These are phyloP conservation scores for Cerceris ruficornis DNA, from an alignment of 2,888 invertebrate genomes.

Conservation along the genomic window DNA sequence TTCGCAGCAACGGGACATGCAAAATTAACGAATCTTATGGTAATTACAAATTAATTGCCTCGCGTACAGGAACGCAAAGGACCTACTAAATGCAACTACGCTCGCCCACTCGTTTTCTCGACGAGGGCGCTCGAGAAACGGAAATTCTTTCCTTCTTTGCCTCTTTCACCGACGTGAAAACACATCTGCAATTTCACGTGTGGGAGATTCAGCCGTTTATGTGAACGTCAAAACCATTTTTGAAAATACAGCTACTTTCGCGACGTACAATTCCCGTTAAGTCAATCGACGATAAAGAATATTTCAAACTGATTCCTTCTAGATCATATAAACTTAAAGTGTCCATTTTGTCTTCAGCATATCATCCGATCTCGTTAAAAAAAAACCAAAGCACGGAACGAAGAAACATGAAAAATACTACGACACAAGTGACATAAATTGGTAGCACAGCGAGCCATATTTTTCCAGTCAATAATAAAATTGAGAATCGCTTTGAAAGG, in stretches of 20 bases:
- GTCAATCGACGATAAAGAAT: too few relatives aligned
- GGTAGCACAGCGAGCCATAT: too few relatives aligned
- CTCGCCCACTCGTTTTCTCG: slow-evolving; percentile 20
- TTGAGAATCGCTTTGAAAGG: slow-evolving; percentile 5
- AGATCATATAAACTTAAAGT: too few relatives aligned
- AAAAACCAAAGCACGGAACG: too few relatives aligned
- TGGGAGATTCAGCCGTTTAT: not conserved
- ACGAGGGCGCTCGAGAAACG: slow-evolving; percentile 35
- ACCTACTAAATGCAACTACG: slow-evolving; percentile 36
- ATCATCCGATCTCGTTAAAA: too few relatives aligned
- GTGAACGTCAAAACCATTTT: too few relatives aligned
- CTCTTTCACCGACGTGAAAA: not conserved
- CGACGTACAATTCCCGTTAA: not conserved
- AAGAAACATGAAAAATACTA: too few relatives aligned
- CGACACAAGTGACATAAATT: too few relatives aligned
- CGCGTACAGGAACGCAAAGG: slow-evolving; percentile 35
- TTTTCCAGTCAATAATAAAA: not conserved
- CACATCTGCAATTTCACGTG: slow-evolving; percentile 31
- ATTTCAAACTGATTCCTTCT: too few relatives aligned
- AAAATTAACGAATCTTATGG: slow-evolving; percentile 53
- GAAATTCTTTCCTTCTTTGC: slow-evolving; percentile 15
- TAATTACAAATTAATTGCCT: slow-evolving; percentile 63
- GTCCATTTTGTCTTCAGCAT: too few relatives aligned
- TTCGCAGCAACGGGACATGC: slow-evolving; percentile 27
- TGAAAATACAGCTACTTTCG: too few relatives aligned